Base-by-base conservation (phyloP, 2,113 vertebrate genomes). In the Saguinus imperator region DNA sequence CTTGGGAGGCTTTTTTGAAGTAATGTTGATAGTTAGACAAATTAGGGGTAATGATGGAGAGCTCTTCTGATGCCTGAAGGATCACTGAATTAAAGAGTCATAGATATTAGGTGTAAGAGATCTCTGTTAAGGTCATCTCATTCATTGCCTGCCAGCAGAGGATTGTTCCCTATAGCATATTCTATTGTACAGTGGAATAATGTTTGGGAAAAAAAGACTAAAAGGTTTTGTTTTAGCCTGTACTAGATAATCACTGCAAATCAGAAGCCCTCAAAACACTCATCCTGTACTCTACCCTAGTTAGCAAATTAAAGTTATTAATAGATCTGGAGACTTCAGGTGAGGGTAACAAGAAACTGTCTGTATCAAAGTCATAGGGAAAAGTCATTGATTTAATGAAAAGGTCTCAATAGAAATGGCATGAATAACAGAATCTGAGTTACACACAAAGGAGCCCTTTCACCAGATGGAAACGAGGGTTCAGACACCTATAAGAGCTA, bases 31-130 rank as follows among this genome's bases (percentile, higher is more conserved):
- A 0, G 0, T 55, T 96, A 91, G 96, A 89, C 97, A 97, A 95
- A 95, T 98, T 92, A 94, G 68, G 93, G 94, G 96, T 94, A 84
- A 95, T 93, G 96, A 98, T 89, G 72, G 97, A 98, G 95, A 96
- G 75, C 97, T 97, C 13, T 9, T 97, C 90, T 40, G 75, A 85
- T 94, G 92, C 75, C 75, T 96, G 77, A 97, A 97, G 97, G 96
- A 97, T 68, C 94, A 97, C 87, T 90, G 72, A 96, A 97, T 98
- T 94, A 79, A 93, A 94, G 37, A 87, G 55, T 37, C 87, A 43
- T 55, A 87, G 79, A 90, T 10, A 25, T 87, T 87, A 93, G 58
- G 85, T 48, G 52, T 45, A 52, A 37, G 79, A 61, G 25, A 45
- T 50, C 77, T 81, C 80, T 70, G 87, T 92, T 95, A 94, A 95